Evolutionary conservation across 2,113 vertebrate species (phyloP).

Genomic region (Oryzias woworae): DNA sequence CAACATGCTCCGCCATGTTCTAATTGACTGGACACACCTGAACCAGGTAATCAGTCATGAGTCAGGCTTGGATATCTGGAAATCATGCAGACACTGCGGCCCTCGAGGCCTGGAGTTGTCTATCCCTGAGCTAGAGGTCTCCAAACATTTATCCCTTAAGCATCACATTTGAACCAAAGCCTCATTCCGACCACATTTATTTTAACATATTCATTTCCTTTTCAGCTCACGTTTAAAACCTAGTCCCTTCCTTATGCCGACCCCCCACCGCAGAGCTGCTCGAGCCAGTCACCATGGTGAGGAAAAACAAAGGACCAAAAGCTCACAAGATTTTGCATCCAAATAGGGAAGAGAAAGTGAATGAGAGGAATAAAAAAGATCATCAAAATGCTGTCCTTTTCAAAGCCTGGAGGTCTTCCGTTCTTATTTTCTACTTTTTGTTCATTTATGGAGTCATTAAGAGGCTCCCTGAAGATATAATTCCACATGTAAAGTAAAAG

Average conservation of each 20-base stretch:
- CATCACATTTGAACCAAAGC: too few relatives aligned
- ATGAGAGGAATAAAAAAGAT: constrained; percentile 28
- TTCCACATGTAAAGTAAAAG: neutral
- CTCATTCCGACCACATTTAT: too few relatives aligned
- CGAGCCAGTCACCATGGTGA: constrained; percentile 67
- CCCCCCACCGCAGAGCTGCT: constrained; percentile 29
- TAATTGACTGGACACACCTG: too few relatives aligned
- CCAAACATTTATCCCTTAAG: too few relatives aligned
- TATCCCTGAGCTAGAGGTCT: too few relatives aligned
- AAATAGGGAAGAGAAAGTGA: constrained; percentile 34
- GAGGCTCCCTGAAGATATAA: neutral
- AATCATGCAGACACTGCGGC: too few relatives aligned
- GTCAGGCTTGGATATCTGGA: too few relatives aligned
- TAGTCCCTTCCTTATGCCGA: constrained; percentile 5
- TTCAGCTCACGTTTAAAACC: too few relatives aligned
- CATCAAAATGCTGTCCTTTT: constrained; percentile 1
- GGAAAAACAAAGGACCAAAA: constrained; percentile 65
- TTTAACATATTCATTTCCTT: too few relatives aligned
- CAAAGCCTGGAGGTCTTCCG: constrained; percentile 18
- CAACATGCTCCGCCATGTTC: too few relatives aligned
- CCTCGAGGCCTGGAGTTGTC: too few relatives aligned
- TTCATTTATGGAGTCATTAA: constrained; percentile 9
- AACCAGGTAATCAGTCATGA: too few relatives aligned
- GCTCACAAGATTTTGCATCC: constrained; percentile 38
- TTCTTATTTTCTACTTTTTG: constrained; percentile 3